These are phyloP conservation scores for Tamias sibiricus DNA, from an alignment of 2,113 vertebrate genomes.

Conservation along the genomic window DNA sequence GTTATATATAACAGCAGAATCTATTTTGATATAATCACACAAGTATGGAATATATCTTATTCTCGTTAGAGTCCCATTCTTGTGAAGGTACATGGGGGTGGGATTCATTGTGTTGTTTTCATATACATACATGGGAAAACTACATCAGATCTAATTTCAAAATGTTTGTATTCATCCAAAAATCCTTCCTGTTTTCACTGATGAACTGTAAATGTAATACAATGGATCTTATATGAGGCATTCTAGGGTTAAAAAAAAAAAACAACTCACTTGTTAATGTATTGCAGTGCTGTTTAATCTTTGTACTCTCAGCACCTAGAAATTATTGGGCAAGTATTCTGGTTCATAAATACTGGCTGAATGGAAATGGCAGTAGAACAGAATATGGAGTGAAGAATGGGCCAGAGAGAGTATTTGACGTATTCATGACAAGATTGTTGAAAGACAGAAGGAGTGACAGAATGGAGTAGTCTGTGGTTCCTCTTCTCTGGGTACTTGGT, in stretches of 20 bases:
- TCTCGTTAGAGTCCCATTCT: too few species aligned
- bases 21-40: too few species aligned
- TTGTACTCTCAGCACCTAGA: neutral
- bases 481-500: neutral
- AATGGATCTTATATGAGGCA: neutral
- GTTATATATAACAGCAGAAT: too few species aligned
- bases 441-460: neutral
- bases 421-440: neutral
- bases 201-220: neutral
- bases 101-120: too few species aligned
- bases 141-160: neutral
- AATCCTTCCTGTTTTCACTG: neutral
- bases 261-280: neutral
- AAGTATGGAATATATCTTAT: too few species aligned
- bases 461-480: neutral
- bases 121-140: too few species aligned
- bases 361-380: neutral
- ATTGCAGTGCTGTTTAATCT: neutral
- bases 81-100: too few species aligned
- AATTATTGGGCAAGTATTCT: neutral
- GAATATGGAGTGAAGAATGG: neutral
- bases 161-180: neutral
- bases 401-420: neutral
- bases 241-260: neutral
- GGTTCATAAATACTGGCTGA: neutral